Conservation (phyloP, 2,888 invertebrate genomes). For the Amblyjoppa fuscipennis region DNA sequence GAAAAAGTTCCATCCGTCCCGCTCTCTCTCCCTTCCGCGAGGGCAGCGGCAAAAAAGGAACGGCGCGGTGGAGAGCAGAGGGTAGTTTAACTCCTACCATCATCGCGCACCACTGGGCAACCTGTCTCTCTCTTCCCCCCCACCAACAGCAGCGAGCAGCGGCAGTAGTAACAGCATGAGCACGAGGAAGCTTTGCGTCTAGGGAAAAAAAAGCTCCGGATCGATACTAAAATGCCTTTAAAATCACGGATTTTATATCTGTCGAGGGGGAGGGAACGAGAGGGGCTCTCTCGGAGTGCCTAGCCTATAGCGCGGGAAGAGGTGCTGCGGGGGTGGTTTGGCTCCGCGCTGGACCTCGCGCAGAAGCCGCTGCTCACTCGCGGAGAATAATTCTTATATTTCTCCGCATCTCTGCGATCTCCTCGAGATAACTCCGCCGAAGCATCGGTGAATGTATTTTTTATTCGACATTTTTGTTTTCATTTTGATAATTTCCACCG, state of each 20-base stretch:
- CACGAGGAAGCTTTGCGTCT: slow-evolving; percentile 82
- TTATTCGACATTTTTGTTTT: background rate
- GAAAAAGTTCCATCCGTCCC: slow-evolving; percentile 19
- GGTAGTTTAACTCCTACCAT: slow-evolving; percentile 82
- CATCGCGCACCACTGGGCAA: slow-evolving; percentile 78
- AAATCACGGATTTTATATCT: slow-evolving; percentile 89
- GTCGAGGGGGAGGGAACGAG: slow-evolving; percentile 78
- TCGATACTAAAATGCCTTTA: slow-evolving; percentile 89
- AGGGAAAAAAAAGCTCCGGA: slow-evolving; percentile 88
- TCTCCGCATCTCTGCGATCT: slow-evolving; percentile 36
- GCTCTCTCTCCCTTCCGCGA: slow-evolving; percentile 61
- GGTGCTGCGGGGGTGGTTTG: slow-evolving; percentile 33
- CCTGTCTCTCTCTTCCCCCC: slow-evolving; percentile 71
- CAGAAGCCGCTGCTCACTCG: slow-evolving; percentile 62
- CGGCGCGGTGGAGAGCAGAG: slow-evolving; percentile 70
- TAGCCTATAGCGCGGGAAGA: slow-evolving; percentile 56
- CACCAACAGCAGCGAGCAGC: slow-evolving; percentile 66
- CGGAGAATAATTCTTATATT: slow-evolving; percentile 62
- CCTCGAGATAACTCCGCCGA: background rate
- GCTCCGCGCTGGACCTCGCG: slow-evolving; percentile 57
- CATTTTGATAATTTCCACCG: no score
- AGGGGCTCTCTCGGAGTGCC: slow-evolving; percentile 68
- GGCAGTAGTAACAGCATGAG: slow-evolving; percentile 69
- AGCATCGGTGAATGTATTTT: background rate
- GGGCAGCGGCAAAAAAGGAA: slow-evolving; percentile 53